phyloP scores from a whole-genome alignment of 2,797 vertebrate genomes.

The Schizothorax lantsangensis region DNA sequence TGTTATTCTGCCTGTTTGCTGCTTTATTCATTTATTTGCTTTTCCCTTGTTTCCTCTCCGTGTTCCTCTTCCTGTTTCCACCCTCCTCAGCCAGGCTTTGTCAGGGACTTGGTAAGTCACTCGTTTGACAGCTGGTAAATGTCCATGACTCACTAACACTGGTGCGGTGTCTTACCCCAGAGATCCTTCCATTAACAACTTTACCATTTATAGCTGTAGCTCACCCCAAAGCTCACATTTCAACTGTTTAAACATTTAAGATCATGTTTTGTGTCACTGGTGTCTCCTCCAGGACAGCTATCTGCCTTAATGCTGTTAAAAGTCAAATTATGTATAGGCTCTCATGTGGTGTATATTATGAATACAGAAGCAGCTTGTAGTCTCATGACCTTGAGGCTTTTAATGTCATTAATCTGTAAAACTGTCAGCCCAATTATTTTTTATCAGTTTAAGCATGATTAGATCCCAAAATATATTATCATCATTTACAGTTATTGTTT shows the following conservation, averaged over 20 bases:
- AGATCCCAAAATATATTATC: not conserved
- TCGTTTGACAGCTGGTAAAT: conserved; percentile 63
- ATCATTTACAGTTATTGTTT: not conserved
- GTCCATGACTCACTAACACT: conserved; percentile 47
- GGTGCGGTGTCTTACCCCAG: conserved; percentile 9
- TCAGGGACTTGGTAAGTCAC: conserved; percentile 99
- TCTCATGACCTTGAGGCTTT: not conserved
- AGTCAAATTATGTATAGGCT: not conserved
- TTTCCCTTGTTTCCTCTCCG: conserved; percentile 79
- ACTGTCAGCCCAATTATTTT: not conserved
- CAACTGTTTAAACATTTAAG: not conserved
- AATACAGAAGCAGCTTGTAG: not conserved
- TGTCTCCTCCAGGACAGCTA: conserved; percentile 8
- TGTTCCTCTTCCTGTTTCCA: conserved; percentile 76
- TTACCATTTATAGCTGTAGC: conserved; percentile 4
- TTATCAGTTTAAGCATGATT: not conserved
- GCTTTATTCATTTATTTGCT: conserved; percentile 71
- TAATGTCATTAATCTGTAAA: not conserved
- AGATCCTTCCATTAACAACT: conserved; percentile 32
- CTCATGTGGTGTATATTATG: not conserved
- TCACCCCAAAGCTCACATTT: not conserved
- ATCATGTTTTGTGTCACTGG: conserved; percentile 23
- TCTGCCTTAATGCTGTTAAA: not conserved
- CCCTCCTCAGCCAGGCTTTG: conserved; percentile 94
- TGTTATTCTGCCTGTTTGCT: conserved; percentile 58